These are phyloP conservation scores for Chaetodon trifascialis DNA, from an alignment of 2,113 vertebrate genomes.

Conservation along the genomic window DNA sequence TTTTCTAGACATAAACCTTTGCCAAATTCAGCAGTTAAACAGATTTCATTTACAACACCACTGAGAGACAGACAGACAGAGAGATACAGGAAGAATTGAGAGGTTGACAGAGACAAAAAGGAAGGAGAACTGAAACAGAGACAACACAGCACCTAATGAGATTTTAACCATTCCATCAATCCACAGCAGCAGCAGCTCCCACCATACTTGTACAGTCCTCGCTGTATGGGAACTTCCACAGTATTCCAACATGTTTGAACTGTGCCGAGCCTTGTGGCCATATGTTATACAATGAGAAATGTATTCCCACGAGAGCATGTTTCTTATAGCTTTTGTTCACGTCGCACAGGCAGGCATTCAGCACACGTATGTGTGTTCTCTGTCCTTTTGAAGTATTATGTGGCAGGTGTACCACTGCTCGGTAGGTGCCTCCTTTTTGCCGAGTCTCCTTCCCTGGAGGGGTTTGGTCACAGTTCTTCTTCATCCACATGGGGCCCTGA, in stretches of 20 bases:
- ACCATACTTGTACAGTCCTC: slow-evolving; percentile 16
- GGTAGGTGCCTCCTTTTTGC: slow-evolving; percentile 56
- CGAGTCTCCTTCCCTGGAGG: slow-evolving; percentile 62
- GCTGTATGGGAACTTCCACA: slow-evolving; percentile 53
- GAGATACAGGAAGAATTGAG: slow-evolving; percentile 12
- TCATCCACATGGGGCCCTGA: slow-evolving; percentile 60
- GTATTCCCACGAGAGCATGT: slow-evolving; percentile 67
- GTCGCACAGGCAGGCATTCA: slow-evolving; percentile 34
- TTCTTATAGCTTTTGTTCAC: slow-evolving; percentile 50
- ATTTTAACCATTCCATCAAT: slow-evolving; percentile 61
- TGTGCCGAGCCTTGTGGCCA: slow-evolving; percentile 38
- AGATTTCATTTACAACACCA: slow-evolving; percentile 51
- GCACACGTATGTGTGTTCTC: slow-evolving; percentile 63
- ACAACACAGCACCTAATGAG: slow-evolving; percentile 54
- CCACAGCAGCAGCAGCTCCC: slow-evolving; percentile 28
- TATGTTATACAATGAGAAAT: slow-evolving; percentile 46
- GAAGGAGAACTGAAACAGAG: slow-evolving; percentile 31
- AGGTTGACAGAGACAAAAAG: slow-evolving; percentile 26
- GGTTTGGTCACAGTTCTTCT: slow-evolving; percentile 57
- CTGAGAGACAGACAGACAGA: slow-evolving; percentile 41
- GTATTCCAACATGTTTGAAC: slow-evolving; percentile 62
- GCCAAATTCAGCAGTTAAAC: slow-evolving; percentile 51
- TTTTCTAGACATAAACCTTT: slow-evolving; percentile 61
- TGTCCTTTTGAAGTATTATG: slow-evolving; percentile 65
- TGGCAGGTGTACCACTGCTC: slow-evolving; percentile 69